Conservation (phyloP, 2,113 vertebrate species). For the Scortum barcoo region DNA sequence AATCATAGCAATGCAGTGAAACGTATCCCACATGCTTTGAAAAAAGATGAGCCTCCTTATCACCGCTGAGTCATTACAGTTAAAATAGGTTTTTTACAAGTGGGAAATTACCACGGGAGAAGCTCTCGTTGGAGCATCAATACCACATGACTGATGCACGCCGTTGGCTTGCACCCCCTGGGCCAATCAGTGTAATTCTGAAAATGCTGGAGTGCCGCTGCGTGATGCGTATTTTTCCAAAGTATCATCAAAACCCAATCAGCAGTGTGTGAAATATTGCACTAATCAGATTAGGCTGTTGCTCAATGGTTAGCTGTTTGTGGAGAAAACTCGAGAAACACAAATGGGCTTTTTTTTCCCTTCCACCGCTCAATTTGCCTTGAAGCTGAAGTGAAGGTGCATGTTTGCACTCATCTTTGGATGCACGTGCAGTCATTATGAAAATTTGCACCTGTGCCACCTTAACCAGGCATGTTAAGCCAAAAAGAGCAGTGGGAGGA, state of each 20-base stretch:
- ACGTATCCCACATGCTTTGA: slow-evolving; percentile 27
- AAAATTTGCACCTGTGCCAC: slow-evolving; percentile 42
- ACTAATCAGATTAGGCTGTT: slow-evolving; percentile 65
- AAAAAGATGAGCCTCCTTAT: slow-evolving; percentile 37
- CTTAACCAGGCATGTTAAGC: slow-evolving; percentile 4
- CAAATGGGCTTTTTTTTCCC: neutral
- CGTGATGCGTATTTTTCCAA: slow-evolving; percentile 39
- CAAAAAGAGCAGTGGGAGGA: neutral
- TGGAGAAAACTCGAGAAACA: neutral
- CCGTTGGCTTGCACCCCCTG: slow-evolving; percentile 41
- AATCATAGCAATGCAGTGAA: slow-evolving; percentile 32
- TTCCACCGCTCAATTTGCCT: neutral
- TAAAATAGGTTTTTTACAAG: slow-evolving; percentile 30
- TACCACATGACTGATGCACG: slow-evolving; percentile 29
- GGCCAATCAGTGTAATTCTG: slow-evolving; percentile 61
- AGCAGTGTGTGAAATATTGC: slow-evolving; percentile 53
- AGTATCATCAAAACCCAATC: slow-evolving; percentile 62
- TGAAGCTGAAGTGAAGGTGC: neutral
- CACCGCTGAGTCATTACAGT: slow-evolving; percentile 30
- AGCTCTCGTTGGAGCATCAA: slow-evolving; percentile 1
- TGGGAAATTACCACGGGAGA: slow-evolving; percentile 37
- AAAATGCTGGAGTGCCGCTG: slow-evolving; percentile 46
- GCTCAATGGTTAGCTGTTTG: slow-evolving; percentile 40
- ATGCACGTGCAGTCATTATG: slow-evolving; percentile 40
- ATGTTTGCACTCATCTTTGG: slow-evolving; percentile 22